Evolutionary conservation across 2,797 vertebrate species (phyloP), one percentile per base, ranked within the genome.

Genomic region (Tympanoctomys barrerae): DNA sequence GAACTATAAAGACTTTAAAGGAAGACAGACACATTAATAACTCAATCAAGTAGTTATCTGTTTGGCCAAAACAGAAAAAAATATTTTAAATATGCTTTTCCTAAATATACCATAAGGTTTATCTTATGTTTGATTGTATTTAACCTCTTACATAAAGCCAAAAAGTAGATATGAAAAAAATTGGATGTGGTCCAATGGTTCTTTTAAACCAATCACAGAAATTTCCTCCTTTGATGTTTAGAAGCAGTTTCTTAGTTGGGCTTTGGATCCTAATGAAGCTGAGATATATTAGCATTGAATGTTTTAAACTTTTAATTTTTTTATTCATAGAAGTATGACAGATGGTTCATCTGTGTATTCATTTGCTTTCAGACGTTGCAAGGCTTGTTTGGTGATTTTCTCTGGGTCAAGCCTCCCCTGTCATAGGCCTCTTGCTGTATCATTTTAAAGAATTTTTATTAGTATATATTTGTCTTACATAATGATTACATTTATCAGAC

Each of bases 71-170:
- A 77, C 78, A 83, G 13, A 61, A 59, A 24, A 36, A 54, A 87
- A 77, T 14, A 57, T 24, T 93, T 83, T 90, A 87, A 81, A 82
- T 85, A 19, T 79, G 49, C 4, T 91, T 95, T 81, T 87, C 16
- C 61, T 91, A 61, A 61, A 61, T 61, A 61, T 61, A 61, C 22
- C 22, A 61, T 85, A 85, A 42, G 75, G 22, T 71, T 39, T 54
- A 21, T 19, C 19, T 90, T 79, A 66, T 36, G 33, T 24, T 91
- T 22, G 1, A 39, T 71, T 68, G 71, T 91, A 12, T 19, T 59
- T 33, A 33, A 28, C 36, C 2, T 57, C 39, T 95, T 64, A 73
- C 42, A 33, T 36, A n/a, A 7, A 62, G 42, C 70, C 59, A 28
- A 66, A 77, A 4, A 39, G 0, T 70, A 46, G 26, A 71, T 78